Conservation (phyloP, 2,888 invertebrate species). For the Thymelicus lineola region DNA sequence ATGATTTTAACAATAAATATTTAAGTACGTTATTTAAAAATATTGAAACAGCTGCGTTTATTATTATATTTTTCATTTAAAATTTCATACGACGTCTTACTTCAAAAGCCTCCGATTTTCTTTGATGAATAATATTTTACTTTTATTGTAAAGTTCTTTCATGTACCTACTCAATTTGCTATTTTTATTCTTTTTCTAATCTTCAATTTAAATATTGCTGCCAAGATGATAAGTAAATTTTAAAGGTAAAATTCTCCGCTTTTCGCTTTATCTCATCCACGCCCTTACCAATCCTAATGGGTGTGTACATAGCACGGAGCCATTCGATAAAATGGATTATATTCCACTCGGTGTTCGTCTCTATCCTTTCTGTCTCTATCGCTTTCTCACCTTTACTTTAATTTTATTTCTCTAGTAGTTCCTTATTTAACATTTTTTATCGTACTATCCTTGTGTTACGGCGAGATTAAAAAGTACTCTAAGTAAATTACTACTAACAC, state of each 20-base stretch:
- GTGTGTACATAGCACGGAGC: slow-evolving; percentile 61
- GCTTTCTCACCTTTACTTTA: slow-evolving; percentile 6
- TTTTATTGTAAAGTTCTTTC: too few species aligned
- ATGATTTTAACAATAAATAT: too few species aligned
- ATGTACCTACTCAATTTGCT: too few species aligned
- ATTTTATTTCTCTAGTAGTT: background rate
- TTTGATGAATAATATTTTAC: too few species aligned
- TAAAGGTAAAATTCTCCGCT: background rate
- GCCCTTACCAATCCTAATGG: slow-evolving; percentile 53
- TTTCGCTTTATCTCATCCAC: slow-evolving; percentile 30
- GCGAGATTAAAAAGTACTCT: background rate
- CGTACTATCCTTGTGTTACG: background rate
- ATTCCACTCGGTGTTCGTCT: slow-evolving; percentile 46
- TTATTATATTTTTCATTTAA: too few species aligned
- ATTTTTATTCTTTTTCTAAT: too few species aligned
- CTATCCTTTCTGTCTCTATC: slow-evolving; percentile 15
- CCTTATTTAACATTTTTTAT: background rate
- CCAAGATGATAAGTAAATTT: too few species aligned
- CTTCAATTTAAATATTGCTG: too few species aligned
- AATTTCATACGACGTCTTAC: too few species aligned
- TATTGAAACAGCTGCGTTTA: too few species aligned
- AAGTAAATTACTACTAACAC: slow-evolving; percentile 5
- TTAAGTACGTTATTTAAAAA: too few species aligned
- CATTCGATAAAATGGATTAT: slow-evolving; percentile 64
- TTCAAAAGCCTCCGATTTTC: too few species aligned